Evolutionary conservation across 2,888 invertebrate species (phyloP).

Genomic region (Ochropleura leucogaster): DNA sequence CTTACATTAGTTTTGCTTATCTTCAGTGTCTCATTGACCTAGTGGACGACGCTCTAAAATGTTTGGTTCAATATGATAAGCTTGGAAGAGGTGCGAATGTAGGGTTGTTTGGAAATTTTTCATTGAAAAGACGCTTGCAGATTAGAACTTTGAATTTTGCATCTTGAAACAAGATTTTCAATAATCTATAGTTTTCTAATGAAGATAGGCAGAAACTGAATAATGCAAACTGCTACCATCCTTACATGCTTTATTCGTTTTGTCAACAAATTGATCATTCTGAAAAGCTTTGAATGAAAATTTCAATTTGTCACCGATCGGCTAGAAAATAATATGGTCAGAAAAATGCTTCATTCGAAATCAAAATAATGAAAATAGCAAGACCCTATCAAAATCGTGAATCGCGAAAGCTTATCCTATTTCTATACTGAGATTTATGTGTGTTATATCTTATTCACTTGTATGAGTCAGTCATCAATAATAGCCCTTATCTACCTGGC

Average conservation of each 20-base stretch:
- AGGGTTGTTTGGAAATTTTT: slow-evolving; percentile 19
- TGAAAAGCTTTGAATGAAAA: not conserved
- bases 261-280: not conserved
- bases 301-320: not conserved
- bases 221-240: not conserved
- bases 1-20: slow-evolving; percentile 60
- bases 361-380: slow-evolving; percentile 24
- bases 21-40: slow-evolving; percentile 56
- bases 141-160: not conserved
- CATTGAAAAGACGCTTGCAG: slow-evolving; percentile 11
- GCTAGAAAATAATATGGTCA: not conserved
- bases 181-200: not conserved
- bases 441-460: not conserved
- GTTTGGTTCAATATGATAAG: slow-evolving; percentile 43
- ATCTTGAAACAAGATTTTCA: not conserved
- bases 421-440: slow-evolving; percentile 29
- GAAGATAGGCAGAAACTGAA: not conserved
- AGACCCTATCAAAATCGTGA: slow-evolving; percentile 37
- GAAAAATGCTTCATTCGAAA: not conserved
- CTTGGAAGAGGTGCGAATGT: slow-evolving; percentile 26
- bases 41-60: slow-evolving; percentile 39
- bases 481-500: not conserved
- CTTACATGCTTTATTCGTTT: not conserved
- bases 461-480: slow-evolving; percentile 18
- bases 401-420: slow-evolving; percentile 31